These are phyloP conservation scores for Andrena haemorrhoa DNA, from an alignment of 2,888 invertebrate genomes.

Conservation along the genomic window DNA sequence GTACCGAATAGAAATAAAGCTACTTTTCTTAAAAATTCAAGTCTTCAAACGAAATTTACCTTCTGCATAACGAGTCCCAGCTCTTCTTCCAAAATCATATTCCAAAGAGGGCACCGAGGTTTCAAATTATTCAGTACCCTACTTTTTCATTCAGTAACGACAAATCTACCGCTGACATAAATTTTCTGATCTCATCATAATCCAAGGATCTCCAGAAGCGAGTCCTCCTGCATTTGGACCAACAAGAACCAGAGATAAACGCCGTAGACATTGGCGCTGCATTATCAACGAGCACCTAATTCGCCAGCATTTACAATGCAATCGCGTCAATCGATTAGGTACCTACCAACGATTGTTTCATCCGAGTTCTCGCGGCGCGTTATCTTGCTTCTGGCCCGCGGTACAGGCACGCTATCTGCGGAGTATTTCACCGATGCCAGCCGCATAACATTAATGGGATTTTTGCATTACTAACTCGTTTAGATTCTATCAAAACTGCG, in stretches of 20 bases:
- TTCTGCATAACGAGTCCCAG: too few relatives aligned
- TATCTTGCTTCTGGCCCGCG: slow-evolving; percentile 25
- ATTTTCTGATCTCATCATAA: too few relatives aligned
- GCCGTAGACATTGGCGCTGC: neutral
- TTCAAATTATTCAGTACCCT: too few relatives aligned
- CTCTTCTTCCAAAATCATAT: too few relatives aligned
- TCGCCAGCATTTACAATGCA: slow-evolving; percentile 11
- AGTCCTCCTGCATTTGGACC: neutral
- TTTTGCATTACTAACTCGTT: slow-evolving; percentile 62
- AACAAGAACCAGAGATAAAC: neutral
- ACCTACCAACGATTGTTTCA: slow-evolving; percentile 42
- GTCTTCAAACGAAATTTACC: too few relatives aligned
- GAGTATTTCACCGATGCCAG: slow-evolving; percentile 46
- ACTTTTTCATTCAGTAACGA: too few relatives aligned
- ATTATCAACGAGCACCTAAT: slow-evolving; percentile 14
- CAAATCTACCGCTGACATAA: too few relatives aligned
- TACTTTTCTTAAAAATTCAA: too few relatives aligned
- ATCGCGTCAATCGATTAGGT: slow-evolving; percentile 45
- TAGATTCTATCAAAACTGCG: slow-evolving; percentile 57
- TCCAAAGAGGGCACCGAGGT: too few relatives aligned
- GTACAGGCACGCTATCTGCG: slow-evolving; percentile 33
- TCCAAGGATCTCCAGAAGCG: neutral
- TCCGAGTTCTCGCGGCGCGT: slow-evolving; percentile 10
- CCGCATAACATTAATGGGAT: slow-evolving; percentile 60
- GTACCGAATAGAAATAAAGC: too few relatives aligned